Conservation (phyloP, 2,888 invertebrate genomes). For the Synergus umbraculus region DNA sequence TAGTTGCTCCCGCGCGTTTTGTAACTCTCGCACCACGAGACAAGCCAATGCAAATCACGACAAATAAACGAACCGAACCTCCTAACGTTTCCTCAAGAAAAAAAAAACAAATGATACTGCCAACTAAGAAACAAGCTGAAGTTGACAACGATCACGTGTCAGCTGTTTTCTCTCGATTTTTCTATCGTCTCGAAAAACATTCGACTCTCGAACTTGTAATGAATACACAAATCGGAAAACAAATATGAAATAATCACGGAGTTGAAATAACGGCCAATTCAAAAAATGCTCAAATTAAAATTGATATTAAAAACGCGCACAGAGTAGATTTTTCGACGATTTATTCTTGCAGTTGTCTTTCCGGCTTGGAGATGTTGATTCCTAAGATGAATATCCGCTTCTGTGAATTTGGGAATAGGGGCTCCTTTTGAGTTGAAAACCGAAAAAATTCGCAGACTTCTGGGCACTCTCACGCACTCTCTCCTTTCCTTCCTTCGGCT, state of each 20-base stretch:
- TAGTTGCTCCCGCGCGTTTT: not conserved
- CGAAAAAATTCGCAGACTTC: conserved; percentile 43
- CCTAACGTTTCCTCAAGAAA: not conserved
- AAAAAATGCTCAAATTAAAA: not conserved
- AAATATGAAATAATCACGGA: not conserved
- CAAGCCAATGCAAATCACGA: not conserved
- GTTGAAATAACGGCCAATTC: conserved; percentile 6
- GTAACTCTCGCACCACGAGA: not conserved
- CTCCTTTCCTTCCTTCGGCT: conserved; percentile 53
- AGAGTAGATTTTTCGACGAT: not conserved
- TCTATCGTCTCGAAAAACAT: not conserved
- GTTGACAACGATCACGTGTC: conserved; percentile 7
- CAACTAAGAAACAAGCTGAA: not conserved
- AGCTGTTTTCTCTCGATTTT: not conserved
- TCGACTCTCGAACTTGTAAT: not conserved
- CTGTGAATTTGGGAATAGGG: not conserved
- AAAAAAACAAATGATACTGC: not conserved
- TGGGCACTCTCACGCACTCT: conserved; percentile 49
- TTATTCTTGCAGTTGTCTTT: not conserved
- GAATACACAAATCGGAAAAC: conserved; percentile 2
- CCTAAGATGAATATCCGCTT: not conserved
- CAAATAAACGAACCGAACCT: not conserved
- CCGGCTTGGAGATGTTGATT: not conserved
- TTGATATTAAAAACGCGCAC: not conserved
- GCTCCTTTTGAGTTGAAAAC: conserved; percentile 39